phyloP scores from a whole-genome alignment of 2,113 vertebrate genomes.

The Melospiza georgiana region DNA sequence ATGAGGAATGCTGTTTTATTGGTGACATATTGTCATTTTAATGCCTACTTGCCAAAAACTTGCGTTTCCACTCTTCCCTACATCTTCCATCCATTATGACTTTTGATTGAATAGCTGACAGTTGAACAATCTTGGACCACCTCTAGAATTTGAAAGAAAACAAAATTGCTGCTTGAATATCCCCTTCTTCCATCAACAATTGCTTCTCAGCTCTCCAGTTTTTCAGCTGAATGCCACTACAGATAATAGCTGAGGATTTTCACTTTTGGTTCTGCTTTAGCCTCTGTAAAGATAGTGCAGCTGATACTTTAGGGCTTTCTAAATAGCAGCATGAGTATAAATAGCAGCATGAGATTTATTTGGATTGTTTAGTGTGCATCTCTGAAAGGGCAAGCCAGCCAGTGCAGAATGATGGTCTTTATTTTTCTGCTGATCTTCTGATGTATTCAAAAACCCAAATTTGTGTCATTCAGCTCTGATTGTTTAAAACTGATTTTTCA shows the following conservation, averaged over 20 bases:
- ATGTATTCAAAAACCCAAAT: background rate
- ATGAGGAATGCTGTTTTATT: background rate
- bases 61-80: background rate
- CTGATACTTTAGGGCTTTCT: background rate
- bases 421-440: background rate
- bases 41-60: background rate
- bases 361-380: background rate
- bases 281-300: background rate
- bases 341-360: background rate
- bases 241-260: background rate
- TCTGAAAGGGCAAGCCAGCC: background rate
- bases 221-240: background rate
- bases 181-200: background rate
- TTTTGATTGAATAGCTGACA: conserved; percentile 2
- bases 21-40: conserved; percentile 36
- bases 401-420: background rate
- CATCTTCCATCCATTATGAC: background rate
- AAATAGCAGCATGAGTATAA: background rate
- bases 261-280: background rate
- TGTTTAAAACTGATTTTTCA: background rate
- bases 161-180: background rate
- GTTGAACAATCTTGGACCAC: background rate
- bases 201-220: background rate
- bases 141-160: background rate
- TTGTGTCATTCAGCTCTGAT: background rate